These are phyloP conservation scores for Periophthalmodon schlosseri DNA, from an alignment of 2,113 vertebrate species.

Conservation along the genomic window DNA sequence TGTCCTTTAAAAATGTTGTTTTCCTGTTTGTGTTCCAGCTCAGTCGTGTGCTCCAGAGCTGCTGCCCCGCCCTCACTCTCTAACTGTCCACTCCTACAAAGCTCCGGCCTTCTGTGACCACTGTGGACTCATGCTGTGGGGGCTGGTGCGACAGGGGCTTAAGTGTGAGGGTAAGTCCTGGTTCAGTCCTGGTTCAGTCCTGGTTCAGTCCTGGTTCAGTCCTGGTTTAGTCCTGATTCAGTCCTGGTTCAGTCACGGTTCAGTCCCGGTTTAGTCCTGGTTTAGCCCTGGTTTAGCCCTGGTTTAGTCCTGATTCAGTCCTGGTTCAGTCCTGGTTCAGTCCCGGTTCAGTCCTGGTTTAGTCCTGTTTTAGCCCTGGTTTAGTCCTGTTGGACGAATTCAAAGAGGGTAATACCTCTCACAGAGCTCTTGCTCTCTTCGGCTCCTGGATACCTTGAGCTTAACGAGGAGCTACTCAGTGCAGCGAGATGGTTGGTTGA, in stretches of 20 bases:
- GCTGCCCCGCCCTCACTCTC: constrained; percentile 91
- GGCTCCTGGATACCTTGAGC: too few relatives aligned
- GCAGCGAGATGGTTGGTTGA: too few relatives aligned
- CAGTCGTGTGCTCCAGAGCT: constrained; percentile 90
- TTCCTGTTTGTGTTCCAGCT: constrained; percentile 69
- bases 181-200: neutral
- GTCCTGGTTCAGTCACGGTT: neutral
- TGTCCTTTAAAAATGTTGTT: neutral
- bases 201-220: neutral
- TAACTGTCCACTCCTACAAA: constrained; percentile 95
- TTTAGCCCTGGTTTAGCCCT: neutral
- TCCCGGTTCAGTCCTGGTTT: neutral
- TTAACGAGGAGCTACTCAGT: too few relatives aligned
- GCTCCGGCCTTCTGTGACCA: constrained; percentile 95
- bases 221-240: neutral
- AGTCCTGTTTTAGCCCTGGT: neutral
- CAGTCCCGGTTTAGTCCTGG: neutral
- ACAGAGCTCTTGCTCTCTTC: too few relatives aligned
- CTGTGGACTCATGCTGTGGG: constrained; percentile 96
- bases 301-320: neutral
- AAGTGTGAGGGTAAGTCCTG: constrained; percentile 88
- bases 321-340: neutral
- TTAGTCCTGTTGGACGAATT: too few relatives aligned
- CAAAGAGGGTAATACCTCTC: too few relatives aligned
- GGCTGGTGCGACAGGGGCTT: constrained; percentile 92